Evolutionary conservation across 2,888 invertebrate genomes (phyloP).

Genomic region (Gandaritis pyraliata): DNA sequence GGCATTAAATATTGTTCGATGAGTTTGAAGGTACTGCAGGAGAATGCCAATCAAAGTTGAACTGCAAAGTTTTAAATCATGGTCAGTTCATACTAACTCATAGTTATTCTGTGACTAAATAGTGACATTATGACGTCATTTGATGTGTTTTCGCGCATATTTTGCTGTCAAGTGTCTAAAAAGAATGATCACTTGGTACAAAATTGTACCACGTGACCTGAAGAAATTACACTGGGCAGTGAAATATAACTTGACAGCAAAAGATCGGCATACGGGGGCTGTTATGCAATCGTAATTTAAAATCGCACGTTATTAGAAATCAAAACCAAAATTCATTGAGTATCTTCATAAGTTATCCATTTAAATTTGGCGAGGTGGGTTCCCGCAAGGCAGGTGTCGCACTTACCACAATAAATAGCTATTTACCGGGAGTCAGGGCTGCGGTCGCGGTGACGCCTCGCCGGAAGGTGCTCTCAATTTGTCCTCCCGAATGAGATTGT

Average conservation of each 20-base stretch:
- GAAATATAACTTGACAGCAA: too few relatives aligned
- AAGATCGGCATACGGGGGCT: too few relatives aligned
- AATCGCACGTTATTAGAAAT: neutral
- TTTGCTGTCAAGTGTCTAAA: too few relatives aligned
- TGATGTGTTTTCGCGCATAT: too few relatives aligned
- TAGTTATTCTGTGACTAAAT: too few relatives aligned
- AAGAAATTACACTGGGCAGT: too few relatives aligned
- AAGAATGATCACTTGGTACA: too few relatives aligned
- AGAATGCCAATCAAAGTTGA: too few relatives aligned
- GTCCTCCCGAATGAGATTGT: conserved; percentile 80
- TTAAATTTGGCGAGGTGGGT: conserved; percentile 49
- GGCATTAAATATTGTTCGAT: conserved; percentile 62
- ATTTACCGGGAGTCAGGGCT: conserved; percentile 67
- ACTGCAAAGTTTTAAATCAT: too few relatives aligned
- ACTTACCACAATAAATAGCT: conserved; percentile 76
- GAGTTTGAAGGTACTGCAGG: conserved; percentile 22
- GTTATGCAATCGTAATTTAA: neutral
- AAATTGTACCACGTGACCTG: too few relatives aligned
- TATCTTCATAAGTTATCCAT: conserved; percentile 37
- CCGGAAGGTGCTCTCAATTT: conserved; percentile 81
- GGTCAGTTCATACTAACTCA: too few relatives aligned
- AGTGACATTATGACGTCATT: too few relatives aligned
- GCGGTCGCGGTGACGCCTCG: conserved; percentile 59
- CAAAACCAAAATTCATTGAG: conserved; percentile 16
- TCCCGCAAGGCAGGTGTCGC: conserved; percentile 70